Evolutionary conservation across 2,888 invertebrate genomes (phyloP).

Genomic region (Platycnemis pennipes): DNA sequence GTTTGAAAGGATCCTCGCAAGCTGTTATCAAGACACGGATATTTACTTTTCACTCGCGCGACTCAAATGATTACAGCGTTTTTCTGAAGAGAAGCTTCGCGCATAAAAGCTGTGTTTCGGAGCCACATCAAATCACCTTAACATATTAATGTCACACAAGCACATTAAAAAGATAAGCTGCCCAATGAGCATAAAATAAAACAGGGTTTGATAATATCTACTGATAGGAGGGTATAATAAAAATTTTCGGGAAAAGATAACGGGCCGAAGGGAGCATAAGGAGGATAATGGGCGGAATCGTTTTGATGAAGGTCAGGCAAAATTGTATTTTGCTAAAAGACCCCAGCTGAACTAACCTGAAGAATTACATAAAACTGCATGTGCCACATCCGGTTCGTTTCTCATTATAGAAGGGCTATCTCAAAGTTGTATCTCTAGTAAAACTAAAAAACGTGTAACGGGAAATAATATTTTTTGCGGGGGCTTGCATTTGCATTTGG

Average conservation of each 20-base stretch:
- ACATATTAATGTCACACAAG: not conserved
- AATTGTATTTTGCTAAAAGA: no score
- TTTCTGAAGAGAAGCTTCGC: not conserved
- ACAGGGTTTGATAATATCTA: not conserved
- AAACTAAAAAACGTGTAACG: no score
- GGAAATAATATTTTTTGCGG: no score
- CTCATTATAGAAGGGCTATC: no score
- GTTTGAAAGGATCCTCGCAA: constrained; percentile 9
- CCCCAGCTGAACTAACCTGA: no score
- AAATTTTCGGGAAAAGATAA: not conserved
- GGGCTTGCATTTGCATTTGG: no score
- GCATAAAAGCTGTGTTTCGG: not conserved
- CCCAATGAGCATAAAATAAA: not conserved
- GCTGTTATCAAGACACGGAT: not conserved
- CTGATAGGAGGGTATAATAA: not conserved
- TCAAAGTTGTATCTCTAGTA: no score
- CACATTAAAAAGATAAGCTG: not conserved
- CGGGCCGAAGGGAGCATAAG: not conserved
- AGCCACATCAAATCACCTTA: not conserved
- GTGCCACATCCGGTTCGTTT: no score
- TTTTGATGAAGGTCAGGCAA: not conserved
- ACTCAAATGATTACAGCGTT: not conserved
- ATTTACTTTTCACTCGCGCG: not conserved
- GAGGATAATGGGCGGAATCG: not conserved
- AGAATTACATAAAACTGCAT: no score